Evolutionary conservation across 1,140 invertebrate species (phyloP), one percentile per base, ranked within the genome.

Genomic region (Brachionus sp.): DNA sequence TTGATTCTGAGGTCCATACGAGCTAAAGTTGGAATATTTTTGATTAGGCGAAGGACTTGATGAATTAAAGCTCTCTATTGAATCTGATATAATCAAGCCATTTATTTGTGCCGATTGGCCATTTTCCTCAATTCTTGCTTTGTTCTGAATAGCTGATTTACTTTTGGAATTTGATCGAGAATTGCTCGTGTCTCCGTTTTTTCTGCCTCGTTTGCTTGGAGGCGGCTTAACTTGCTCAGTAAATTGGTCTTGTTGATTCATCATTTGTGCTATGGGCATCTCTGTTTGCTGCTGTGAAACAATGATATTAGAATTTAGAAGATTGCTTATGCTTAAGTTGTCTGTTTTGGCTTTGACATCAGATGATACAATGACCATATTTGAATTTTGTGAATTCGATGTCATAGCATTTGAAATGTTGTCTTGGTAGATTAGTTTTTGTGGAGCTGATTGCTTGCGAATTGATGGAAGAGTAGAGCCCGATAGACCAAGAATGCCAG

Each of bases 171-270:
- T 75, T 6, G 70, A 46, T 46, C 37, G 10, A 10, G 39, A 46
- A 13, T 75, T 75, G 7, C 12, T 9, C 10, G 39, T 1, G 29
- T 42, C 37, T 9, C 1, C 5, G 39, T n/a, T 73, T 75, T 75
- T 75, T 75, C 70, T 44, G 10, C 70, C 70, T 4, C 70, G 39
- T 75, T 75, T 75, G 44, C 44, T 75, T 6, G 70, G 70, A 12
- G 70, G 70, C n/a, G 70, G 70, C 25, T 75, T 75, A 7, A 12
- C 37, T 23, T 35, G 33, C 10, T 75, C 70, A 0, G 44, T 46
- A 46, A 75, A 46, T 19, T 75, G 70, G n/a, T 75, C 70, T 16
- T 23, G 23, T 70, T 75, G 42, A 16, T 23, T 46, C 10, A 46
- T 35, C 5, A 44, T 39, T 16, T 37, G 68, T n/a, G 19, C 25